Evolutionary conservation across 2,797 vertebrate genomes (phyloP).

Genomic region (Botia kubotai): DNA sequence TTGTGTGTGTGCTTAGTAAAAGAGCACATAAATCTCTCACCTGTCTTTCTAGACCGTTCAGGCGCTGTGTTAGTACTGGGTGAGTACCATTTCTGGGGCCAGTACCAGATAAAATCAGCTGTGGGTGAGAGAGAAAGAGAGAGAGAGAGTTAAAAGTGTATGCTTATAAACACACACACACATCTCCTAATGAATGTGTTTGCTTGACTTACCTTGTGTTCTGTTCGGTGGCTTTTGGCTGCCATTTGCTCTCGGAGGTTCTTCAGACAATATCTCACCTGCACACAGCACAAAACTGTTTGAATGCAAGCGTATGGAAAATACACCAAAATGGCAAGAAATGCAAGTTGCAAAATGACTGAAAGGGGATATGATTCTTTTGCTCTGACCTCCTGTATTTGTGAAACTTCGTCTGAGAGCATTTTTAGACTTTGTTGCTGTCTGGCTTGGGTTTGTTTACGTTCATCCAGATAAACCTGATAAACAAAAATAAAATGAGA

Average conservation of each 20-base stretch:
- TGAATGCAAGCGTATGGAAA: conserved; percentile 15
- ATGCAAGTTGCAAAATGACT: neutral
- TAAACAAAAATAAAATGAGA: conserved; percentile 17
- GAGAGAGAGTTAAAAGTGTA: neutral
- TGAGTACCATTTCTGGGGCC: conserved; percentile 32
- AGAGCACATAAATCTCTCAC: conserved; percentile 30
- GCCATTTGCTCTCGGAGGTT: conserved; percentile 83
- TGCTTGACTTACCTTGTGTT: conserved; percentile 68
- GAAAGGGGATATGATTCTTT: neutral
- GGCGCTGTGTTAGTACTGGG: conserved; percentile 13
- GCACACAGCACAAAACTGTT: conserved; percentile 36
- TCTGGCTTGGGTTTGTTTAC: conserved; percentile 78
- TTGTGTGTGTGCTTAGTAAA: neutral
- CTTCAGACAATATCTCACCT: conserved; percentile 84
- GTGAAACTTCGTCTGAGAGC: conserved; percentile 88
- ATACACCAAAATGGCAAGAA: neutral
- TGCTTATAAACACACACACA: neutral
- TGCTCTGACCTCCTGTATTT: conserved; percentile 88
- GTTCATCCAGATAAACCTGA: conserved; percentile 90
- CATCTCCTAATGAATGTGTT: neutral
- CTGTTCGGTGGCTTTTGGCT: conserved; percentile 68
- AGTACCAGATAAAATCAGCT: conserved; percentile 51
- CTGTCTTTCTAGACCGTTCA: conserved; percentile 50
- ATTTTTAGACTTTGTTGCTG: conserved; percentile 86
- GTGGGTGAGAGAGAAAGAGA: neutral